Evolutionary conservation across 2,888 invertebrate genomes (phyloP).

Genomic region (Megamerina dolium): DNA sequence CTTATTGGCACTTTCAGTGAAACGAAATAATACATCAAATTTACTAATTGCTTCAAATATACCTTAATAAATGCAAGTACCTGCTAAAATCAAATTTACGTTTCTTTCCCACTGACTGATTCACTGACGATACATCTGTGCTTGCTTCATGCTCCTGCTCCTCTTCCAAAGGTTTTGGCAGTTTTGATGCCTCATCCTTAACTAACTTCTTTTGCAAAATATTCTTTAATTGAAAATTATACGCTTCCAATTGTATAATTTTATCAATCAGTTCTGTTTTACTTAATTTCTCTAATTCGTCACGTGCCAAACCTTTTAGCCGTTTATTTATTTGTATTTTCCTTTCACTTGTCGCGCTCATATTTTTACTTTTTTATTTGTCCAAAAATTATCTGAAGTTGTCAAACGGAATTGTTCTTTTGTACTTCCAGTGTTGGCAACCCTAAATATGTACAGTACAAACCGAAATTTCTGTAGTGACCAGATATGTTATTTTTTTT

Average conservation of each 20-base stretch:
- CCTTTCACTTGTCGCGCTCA: slow-evolving; percentile 7
- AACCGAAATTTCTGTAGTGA: no score
- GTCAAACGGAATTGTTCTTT: no score
- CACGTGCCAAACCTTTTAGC: slow-evolving; percentile 40
- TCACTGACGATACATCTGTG: not conserved
- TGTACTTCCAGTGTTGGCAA: no score
- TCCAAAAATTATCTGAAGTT: no score
- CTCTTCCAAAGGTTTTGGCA: not conserved
- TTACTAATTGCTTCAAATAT: not conserved
- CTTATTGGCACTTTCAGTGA: slow-evolving; percentile 57
- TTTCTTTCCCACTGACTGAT: not conserved
- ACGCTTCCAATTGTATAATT: slow-evolving; percentile 67
- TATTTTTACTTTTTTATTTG: no score
- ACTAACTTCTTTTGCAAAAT: slow-evolving; percentile 55
- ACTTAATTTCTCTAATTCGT: slow-evolving; percentile 50
- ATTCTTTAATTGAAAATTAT: slow-evolving; percentile 71
- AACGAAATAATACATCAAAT: not conserved
- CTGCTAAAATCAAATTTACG: slow-evolving; percentile 43
- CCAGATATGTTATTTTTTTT: no score
- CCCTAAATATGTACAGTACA: no score
- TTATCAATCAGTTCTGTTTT: slow-evolving; percentile 64
- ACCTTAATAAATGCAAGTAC: slow-evolving; percentile 39
- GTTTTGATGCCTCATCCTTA: slow-evolving; percentile 26
- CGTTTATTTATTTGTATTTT: slow-evolving; percentile 43
- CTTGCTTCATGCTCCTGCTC: not conserved